Conservation (phyloP, 2,888 invertebrate species). For the Calliopum simillimum region DNA sequence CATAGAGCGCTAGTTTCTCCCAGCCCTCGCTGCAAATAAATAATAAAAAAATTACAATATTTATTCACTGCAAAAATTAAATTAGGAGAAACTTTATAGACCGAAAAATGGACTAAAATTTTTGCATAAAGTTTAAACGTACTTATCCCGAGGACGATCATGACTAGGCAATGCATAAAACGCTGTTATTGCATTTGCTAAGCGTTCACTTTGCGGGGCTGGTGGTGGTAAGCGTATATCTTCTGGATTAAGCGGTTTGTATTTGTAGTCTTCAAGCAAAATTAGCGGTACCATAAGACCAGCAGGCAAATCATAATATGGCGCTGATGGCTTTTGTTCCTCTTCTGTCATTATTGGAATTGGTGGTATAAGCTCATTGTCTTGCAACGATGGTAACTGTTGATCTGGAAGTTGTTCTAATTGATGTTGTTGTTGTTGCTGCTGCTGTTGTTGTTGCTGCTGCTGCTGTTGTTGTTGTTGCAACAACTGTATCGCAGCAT, state of each 20-base stretch:
- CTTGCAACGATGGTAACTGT: constrained; percentile 8
- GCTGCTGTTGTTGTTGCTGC: constrained; percentile 26
- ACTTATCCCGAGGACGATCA: constrained; percentile 94
- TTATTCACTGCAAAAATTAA: too few species aligned
- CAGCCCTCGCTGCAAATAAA: constrained; percentile 86
- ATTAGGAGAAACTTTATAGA: too few species aligned
- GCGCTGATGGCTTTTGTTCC: constrained; percentile 88
- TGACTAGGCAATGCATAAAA: constrained; percentile 96
- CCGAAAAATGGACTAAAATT: too few species aligned
- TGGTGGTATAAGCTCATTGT: constrained; percentile 23
- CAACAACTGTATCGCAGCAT: constrained; percentile 57
- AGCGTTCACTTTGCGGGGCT: constrained; percentile 91
- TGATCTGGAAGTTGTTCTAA: constrained; percentile 37
- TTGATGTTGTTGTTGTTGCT: not conserved
- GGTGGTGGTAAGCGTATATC: constrained; percentile 94
- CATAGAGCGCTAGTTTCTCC: constrained; percentile 97
- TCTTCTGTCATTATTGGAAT: constrained; percentile 69
- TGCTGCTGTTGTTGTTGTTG: constrained; percentile 54
- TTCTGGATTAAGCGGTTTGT: constrained; percentile 89
- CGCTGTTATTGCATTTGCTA: constrained; percentile 93
- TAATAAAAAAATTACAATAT: constrained; percentile 32
- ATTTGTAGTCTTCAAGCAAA: constrained; percentile 90
- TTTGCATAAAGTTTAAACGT: constrained; percentile 51
- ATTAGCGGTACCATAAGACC: constrained; percentile 98
- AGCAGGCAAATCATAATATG: constrained; percentile 97